These are phyloP conservation scores for Phorcus lineatus DNA, from an alignment of 2,888 invertebrate genomes.

Conservation along the genomic window DNA sequence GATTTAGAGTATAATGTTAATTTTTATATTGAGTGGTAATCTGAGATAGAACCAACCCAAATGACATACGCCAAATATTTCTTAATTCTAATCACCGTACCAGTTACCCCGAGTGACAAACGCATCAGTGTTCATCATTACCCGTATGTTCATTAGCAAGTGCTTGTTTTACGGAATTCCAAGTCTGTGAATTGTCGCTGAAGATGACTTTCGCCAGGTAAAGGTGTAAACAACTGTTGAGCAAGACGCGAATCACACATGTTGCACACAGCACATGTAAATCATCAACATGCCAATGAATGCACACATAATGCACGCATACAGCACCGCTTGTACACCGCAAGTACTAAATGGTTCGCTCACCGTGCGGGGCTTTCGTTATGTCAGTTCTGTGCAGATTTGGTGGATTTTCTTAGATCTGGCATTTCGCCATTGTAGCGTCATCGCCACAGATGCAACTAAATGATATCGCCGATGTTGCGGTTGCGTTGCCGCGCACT, in stretches of 20 bases:
- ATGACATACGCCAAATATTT: no score
- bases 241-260: background rate
- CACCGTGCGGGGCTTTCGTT: no score
- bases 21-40: no score
- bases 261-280: background rate
- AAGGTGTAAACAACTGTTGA: background rate
- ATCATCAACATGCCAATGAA: background rate
- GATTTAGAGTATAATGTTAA: no score
- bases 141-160: background rate
- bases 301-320: no score
- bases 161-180: background rate
- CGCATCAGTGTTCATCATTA: no score
- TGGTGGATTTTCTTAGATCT: background rate
- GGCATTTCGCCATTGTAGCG: background rate
- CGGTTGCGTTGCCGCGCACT: background rate
- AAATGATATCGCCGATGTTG: background rate
- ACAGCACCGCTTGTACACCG: no score
- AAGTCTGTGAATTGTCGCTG: background rate
- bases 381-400: no score
- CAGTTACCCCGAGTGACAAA: no score
- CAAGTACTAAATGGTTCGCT: no score
- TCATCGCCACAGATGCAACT: background rate
- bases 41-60: no score
- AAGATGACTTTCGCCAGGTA: background rate
- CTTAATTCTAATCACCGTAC: no score